Base-by-base conservation (phyloP, 92 coral and sea anemone genomes). In the Umimayanthus kanabou region DNA sequence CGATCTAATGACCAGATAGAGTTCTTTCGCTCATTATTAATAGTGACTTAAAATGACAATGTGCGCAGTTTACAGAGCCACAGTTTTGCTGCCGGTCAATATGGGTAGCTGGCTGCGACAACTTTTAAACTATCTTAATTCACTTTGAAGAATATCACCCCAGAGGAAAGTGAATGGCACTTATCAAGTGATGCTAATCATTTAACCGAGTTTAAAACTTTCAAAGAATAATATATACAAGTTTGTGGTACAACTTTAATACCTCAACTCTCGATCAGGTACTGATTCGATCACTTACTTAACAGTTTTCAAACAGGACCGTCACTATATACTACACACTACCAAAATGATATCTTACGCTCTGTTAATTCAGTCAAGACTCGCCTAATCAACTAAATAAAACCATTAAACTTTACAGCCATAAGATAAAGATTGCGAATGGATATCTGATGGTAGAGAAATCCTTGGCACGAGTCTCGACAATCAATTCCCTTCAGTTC, bases 71-170 rank as follows among this genome's bases (percentile, higher is more conserved):
- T 25, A 71, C 65, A 49, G 11, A 25, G 76, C 78, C 77, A 70
- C 78, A 83, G 78, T 45, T 14, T 45, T 1, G 33, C 77, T 45
- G 53, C 37, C 1, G 37, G 87, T 83, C 78, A 45, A 69, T 69
- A 70, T 69, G 42, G 77, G 58, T 22, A 83, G 77, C 28, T 15
- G 25, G n/a, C 66, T 83, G 77, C 39, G 61, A 22, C 43, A 42
- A 45, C 22, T 26, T 78, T 53, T 42, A 66, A 39, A 69, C 42
- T 28, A 26, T 83, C 87, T 83, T n/a, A n/a, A n/a, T n/a, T 83
- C 87, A 83, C 58, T 83, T 70, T 83, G 87, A 83, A 83, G 87
- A 83, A 83, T 45, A 67, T 28, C n/a, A n/a, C n/a, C 9, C 11
- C 13, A 43, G 33, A 6, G 74, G 76, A 69, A 45, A 69, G 25